A percentile compares a stretch with the other conserved stretches of the same genome.
phyloP scores from a whole-genome alignment of 2,797 vertebrate genomes.

The Muscicapa comitata region DNA sequence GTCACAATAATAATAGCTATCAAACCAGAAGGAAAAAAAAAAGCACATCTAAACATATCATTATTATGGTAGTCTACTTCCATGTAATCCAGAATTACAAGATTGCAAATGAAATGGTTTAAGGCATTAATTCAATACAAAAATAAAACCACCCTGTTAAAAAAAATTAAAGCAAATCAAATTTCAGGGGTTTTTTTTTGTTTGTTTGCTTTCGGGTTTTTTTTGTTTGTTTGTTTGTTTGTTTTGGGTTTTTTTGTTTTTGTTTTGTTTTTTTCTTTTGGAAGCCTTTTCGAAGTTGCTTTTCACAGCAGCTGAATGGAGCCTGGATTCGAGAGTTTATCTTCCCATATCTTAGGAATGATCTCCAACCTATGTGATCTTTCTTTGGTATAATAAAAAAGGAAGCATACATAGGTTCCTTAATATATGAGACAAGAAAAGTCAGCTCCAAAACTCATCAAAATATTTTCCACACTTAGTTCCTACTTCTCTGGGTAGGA shows the following conservation, averaged over 20 bases:
- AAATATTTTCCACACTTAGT: background rate
- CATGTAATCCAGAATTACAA: background rate
- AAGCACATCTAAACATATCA: background rate
- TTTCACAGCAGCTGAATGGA: background rate
- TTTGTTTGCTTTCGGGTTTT: too few relatives aligned
- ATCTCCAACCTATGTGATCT: background rate
- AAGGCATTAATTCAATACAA: background rate
- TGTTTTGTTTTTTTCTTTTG: background rate
- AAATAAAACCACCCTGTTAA: background rate
- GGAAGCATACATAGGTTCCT: background rate
- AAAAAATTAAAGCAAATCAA: background rate
- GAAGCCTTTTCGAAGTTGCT: background rate
- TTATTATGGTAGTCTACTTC: background rate
- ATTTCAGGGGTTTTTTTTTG: too few relatives aligned
- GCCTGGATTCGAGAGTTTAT: background rate
- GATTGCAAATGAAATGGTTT: background rate
- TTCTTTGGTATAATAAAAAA: background rate
- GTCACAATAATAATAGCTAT: background rate
- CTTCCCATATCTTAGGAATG: background rate
- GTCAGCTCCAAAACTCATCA: background rate
- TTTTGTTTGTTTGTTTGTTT: too few relatives aligned
- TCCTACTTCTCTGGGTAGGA: background rate
- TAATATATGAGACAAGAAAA: background rate
- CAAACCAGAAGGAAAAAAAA: background rate
- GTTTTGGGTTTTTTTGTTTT: too few relatives aligned